Evolutionary conservation across 2,113 vertebrate genomes (phyloP).

Genomic region (Morphnarchus princeps): DNA sequence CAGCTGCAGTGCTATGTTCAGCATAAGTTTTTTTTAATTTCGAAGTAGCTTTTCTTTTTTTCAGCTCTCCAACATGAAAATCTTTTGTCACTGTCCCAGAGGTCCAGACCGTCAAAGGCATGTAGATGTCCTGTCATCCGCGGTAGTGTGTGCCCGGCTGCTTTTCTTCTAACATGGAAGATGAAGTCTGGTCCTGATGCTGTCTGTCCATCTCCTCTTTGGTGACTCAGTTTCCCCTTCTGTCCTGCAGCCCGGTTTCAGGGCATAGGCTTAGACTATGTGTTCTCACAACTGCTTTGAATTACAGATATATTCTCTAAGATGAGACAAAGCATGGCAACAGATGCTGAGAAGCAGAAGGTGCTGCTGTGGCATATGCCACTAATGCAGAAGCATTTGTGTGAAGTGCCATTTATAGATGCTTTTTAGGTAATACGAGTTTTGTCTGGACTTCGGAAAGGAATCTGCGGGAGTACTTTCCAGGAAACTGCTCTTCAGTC

Average conservation of each 20-base stretch:
- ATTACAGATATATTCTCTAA: fast-evolving
- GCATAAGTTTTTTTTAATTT: no score
- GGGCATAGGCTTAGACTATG: neutral
- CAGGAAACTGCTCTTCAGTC: neutral
- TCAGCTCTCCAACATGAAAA: neutral
- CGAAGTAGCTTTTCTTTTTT: neutral
- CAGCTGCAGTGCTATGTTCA: no score
- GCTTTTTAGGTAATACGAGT: neutral
- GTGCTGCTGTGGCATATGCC: neutral
- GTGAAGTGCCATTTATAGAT: neutral
- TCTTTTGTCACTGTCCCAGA: neutral
- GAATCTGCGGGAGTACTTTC: neutral
- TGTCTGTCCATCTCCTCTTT: neutral
- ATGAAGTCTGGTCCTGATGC: neutral
- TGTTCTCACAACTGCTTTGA: neutral
- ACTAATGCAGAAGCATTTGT: neutral
- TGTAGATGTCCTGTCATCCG: neutral
- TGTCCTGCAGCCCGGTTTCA: neutral
- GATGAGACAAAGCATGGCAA: neutral
- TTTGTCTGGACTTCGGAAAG: neutral
- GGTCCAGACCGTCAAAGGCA: neutral
- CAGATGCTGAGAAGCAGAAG: neutral
- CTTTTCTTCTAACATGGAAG: neutral
- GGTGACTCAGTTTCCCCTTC: neutral
- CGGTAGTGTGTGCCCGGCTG: fast-evolving